Conservation (phyloP, 2,888 invertebrate species). For the Petrophora chlorosata region DNA sequence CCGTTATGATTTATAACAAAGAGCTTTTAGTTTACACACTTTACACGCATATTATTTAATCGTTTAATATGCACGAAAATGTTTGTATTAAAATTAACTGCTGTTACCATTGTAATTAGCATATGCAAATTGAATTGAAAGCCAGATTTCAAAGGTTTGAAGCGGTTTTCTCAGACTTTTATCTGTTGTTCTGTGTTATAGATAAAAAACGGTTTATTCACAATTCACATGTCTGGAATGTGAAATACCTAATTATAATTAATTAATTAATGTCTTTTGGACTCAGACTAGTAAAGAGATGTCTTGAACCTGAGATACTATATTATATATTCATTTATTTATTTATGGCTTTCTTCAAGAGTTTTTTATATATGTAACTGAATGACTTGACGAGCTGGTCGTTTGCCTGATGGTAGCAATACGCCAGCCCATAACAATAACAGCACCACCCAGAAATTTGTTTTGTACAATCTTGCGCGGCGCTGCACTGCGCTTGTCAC, state of each 20-base stretch:
- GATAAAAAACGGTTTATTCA: background rate
- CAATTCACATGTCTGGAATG: background rate
- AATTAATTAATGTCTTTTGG: too few species aligned
- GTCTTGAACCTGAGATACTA: too few species aligned
- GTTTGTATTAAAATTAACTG: constrained; percentile 33
- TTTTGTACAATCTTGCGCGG: too few species aligned
- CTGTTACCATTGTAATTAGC: constrained; percentile 31
- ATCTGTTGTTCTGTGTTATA: constrained; percentile 14
- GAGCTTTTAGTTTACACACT: constrained; percentile 11
- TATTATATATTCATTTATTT: too few species aligned
- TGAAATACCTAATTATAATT: background rate
- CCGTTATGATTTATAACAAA: constrained; percentile 8
- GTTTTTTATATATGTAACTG: too few species aligned
- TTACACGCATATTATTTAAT: constrained; percentile 18
- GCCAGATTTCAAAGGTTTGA: constrained; percentile 22
- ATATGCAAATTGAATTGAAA: constrained; percentile 32
- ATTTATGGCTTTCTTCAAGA: too few species aligned
- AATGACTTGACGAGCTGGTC: too few species aligned
- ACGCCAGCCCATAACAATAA: too few species aligned
- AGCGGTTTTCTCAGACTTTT: constrained; percentile 25
- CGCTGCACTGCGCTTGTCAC: too few species aligned
- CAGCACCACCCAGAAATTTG: too few species aligned
- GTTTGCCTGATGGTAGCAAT: too few species aligned
- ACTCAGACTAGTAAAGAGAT: too few species aligned
- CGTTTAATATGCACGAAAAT: constrained; percentile 31